Evolutionary conservation across 2,113 vertebrate species (phyloP), one percentile per base, ranked within the genome.

Genomic region (Pipa parva): DNA sequence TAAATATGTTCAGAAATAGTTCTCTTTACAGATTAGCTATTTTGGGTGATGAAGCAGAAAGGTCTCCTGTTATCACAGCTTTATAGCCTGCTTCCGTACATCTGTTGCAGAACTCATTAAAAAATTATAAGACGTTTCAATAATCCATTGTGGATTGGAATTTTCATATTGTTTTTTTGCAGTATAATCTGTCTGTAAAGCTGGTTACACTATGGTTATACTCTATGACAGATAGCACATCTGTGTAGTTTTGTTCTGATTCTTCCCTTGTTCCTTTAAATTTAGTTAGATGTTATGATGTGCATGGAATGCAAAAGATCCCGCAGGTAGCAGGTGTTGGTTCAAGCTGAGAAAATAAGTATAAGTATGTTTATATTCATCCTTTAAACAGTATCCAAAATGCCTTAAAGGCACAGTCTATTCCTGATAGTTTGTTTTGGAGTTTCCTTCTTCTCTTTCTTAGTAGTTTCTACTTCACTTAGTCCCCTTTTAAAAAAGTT

Each of bases 201-300:
- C 83, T 87, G 79, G 83, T n/a, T 85, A 74, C 81, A 68, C 85
- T 81, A 76, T 77, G 84, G 84, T 86, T 88, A 85, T 88, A 85
- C 80, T 81, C 27, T 83, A 77, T 66, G 83, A 81, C 91, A 93
- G 88, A 93, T 92, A 78, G 76, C 80, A 75, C 93, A 95, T 95
- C 94, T 96, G 94, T 88, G 88, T 77, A 80, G 81, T 76, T 86
- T 82, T 87, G 88, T 85, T 88, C 81, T 83, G 71, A 75, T 75
- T 72, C 90, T 85, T 87, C 82, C 84, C 83, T 85, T 88, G 88
- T 88, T 94, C 88, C 84, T 90, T 91, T 89, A 86, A 78, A 92
- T 95, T 91, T 93, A 86, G 81, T 65, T 73, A 75, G 74, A 78
- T 85, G 81, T 86, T 92, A 79, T 92, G 92, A 95, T 86, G 89